Percentiles rank a stretch among this genome's conserved stretches.
phyloP scores from a whole-genome alignment of 2,797 vertebrate species.

The Cossypha niveicapilla region DNA sequence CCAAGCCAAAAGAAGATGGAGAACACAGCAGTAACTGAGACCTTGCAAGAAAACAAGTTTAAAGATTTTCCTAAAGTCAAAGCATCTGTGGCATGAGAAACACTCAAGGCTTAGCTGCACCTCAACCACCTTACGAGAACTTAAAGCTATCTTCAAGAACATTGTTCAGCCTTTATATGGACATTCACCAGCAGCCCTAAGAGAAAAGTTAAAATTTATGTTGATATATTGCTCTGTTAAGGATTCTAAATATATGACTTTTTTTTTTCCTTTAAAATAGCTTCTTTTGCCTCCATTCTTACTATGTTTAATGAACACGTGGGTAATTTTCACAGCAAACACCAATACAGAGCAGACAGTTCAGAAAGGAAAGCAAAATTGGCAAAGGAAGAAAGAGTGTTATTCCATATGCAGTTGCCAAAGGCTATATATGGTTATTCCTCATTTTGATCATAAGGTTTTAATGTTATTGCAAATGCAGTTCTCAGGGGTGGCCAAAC shows the following conservation, averaged over 20 bases:
- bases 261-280: not conserved
- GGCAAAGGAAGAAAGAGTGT: conserved; percentile 34
- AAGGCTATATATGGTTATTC: conserved; percentile 12
- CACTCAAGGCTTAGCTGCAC: not conserved
- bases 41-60: not conserved
- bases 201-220: not conserved
- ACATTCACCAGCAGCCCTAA: not conserved
- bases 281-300: not conserved
- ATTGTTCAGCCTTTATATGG: not conserved
- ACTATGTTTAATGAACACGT: not conserved
- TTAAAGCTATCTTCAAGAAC: not conserved
- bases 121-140: rapidly evolving
- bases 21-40: not conserved
- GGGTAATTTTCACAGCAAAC: not conserved
- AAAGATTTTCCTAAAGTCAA: not conserved
- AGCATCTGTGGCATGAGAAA: not conserved
- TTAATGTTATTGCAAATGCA: conserved; percentile 15
- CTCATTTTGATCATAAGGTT: conserved; percentile 14
- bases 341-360: not conserved
- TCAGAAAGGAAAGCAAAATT: conserved; percentile 21
- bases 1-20: not conserved
- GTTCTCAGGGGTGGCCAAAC: conserved; percentile 20
- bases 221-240: not conserved
- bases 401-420: not conserved
- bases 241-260: not conserved